A percentile compares a stretch with the other conserved stretches of the same genome.
phyloP scores from a whole-genome alignment of 2,888 invertebrate species.

The Meteorus cinctellus region DNA sequence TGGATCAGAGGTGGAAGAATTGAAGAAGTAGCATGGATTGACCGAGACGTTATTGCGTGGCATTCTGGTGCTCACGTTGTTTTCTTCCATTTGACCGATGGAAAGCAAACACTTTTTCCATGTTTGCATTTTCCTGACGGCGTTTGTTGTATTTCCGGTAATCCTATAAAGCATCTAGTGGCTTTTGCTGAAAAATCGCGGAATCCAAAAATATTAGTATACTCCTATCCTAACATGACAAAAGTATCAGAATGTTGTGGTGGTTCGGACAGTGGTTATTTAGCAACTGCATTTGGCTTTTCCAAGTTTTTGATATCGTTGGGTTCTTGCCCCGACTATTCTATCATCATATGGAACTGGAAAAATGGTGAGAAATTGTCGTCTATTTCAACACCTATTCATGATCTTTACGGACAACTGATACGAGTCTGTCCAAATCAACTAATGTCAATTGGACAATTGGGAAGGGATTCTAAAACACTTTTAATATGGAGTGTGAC shows the following conservation, averaged over 20 bases:
- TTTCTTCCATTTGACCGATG: constrained; percentile 59
- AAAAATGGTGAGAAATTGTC: constrained; percentile 77
- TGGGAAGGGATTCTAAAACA: constrained; percentile 60
- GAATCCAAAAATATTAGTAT: constrained; percentile 77
- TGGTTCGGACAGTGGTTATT: constrained; percentile 56
- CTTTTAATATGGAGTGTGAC: constrained; percentile 62
- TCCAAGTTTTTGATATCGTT: constrained; percentile 61
- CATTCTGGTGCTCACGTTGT: constrained; percentile 61
- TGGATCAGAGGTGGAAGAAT: constrained; percentile 66
- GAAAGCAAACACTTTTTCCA: constrained; percentile 51
- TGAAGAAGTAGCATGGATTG: constrained; percentile 63
- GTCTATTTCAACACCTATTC: constrained; percentile 63
- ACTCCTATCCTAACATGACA: constrained; percentile 78
- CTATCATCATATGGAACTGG: constrained; percentile 81
- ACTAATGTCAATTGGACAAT: constrained; percentile 58
- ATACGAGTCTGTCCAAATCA: constrained; percentile 54
- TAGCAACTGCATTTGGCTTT: constrained; percentile 61
- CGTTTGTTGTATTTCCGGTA: constrained; percentile 62
- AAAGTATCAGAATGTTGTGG: constrained; percentile 62
- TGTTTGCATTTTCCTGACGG: constrained; percentile 61
- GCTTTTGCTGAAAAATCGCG: constrained; percentile 79
- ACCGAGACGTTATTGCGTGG: constrained; percentile 65
- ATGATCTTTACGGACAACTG: constrained; percentile 59
- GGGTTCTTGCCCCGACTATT: constrained; percentile 64
- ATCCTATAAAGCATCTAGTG: constrained; percentile 56